phyloP scores from a whole-genome alignment of 2,888 invertebrate species.

The Diaphora mendica region DNA sequence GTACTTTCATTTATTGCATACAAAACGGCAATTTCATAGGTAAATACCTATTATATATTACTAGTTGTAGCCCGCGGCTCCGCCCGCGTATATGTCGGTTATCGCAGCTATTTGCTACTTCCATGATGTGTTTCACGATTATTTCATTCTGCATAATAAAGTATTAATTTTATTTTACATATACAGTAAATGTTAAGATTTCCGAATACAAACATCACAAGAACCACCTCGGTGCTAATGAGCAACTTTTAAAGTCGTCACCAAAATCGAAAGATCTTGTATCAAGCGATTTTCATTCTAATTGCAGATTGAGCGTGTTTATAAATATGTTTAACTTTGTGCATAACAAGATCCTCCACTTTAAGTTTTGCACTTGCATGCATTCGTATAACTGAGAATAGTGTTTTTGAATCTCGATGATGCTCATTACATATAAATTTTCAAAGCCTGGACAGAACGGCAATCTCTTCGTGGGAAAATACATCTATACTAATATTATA shows the following conservation, averaged over 20 bases:
- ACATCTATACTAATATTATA: no score
- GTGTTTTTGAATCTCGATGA: constrained; percentile 15
- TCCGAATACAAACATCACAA: constrained; percentile 37
- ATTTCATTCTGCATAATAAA: no score
- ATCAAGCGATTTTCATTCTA: constrained; percentile 23
- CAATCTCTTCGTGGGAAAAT: background rate
- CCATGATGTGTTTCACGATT: no score
- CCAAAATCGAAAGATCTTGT: constrained; percentile 23
- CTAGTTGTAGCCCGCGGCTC: no score
- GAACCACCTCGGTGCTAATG: constrained; percentile 35
- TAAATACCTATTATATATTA: no score
- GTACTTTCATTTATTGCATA: no score
- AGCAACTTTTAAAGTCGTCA: constrained; percentile 35
- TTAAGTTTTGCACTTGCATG: constrained; percentile 28
- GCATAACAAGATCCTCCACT: constrained; percentile 19
- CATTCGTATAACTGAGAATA: constrained; percentile 28
- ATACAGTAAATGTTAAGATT: constrained; percentile 19
- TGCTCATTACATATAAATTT: constrained; percentile 16
- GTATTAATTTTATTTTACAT: no score
- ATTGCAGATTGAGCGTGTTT: constrained; percentile 6
- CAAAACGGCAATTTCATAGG: no score
- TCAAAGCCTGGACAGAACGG: constrained; percentile 11
- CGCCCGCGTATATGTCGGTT: no score
- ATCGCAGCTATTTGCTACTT: no score
- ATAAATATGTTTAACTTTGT: constrained; percentile 18